phyloP scores from a whole-genome alignment of 53 echinoderm and acorn worm species.

The Crossaster papposus region DNA sequence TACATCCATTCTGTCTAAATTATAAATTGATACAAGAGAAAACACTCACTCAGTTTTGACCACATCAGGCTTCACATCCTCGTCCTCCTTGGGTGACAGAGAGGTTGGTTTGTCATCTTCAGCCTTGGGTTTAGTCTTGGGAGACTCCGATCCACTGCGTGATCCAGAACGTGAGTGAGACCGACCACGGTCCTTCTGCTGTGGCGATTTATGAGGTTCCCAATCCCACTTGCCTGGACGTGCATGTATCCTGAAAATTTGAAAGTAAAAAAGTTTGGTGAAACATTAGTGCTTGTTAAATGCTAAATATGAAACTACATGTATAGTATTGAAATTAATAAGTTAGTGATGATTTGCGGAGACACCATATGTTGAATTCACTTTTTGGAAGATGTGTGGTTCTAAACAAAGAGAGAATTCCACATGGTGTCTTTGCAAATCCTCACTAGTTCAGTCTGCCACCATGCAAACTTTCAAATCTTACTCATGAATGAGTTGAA shows the following conservation, averaged over 20 bases:
- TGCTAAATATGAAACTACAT: not conserved
- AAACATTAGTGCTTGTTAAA: not conserved
- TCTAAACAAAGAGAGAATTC: no score
- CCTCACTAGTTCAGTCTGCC: no score
- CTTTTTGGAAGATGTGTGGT: no score
- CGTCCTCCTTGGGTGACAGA: slow-evolving; percentile 75
- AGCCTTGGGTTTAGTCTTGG: slow-evolving; percentile 48
- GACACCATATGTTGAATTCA: no score
- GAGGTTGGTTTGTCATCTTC: slow-evolving; percentile 60
- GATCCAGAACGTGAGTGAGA: slow-evolving; percentile 75
- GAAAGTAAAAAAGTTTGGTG: not conserved
- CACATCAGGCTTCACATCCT: slow-evolving; percentile 36
- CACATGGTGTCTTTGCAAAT: no score
- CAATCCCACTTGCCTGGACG: slow-evolving; percentile 97
- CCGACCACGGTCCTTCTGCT: slow-evolving; percentile 55
- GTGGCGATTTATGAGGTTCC: slow-evolving; percentile 77
- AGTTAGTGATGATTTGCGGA: no score
- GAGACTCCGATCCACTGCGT: slow-evolving; percentile 62
- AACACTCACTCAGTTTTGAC: slow-evolving; percentile 55
- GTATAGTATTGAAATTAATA: no score
- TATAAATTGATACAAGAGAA: not conserved
- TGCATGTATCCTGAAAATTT: slow-evolving; percentile 63
- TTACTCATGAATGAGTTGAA: no score
- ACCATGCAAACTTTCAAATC: no score
- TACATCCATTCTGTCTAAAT: not conserved